These are phyloP conservation scores for Tigriopus japonicus DNA, from an alignment of 1,140 invertebrate species.

Conservation along the genomic window DNA sequence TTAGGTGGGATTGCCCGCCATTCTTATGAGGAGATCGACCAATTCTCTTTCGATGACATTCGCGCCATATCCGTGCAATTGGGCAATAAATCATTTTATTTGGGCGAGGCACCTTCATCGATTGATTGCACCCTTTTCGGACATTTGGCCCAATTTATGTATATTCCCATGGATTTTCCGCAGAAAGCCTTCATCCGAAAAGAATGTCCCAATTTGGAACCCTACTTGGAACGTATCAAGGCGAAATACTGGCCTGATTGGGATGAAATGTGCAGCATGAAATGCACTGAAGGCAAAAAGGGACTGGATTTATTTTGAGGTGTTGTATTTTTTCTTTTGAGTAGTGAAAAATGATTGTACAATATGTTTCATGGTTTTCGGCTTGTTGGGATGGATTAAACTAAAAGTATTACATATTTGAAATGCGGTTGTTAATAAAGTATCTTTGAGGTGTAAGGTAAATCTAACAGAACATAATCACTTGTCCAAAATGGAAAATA, in stretches of 20 bases:
- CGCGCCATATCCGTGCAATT: conserved; percentile 21
- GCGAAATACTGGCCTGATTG: conserved; percentile 20
- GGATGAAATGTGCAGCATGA: conserved; percentile 19
- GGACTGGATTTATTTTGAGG: too few species aligned
- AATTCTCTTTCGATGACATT: conserved; percentile 18
- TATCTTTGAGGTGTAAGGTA: too few species aligned
- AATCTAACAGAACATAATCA: too few species aligned
- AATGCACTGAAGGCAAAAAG: neutral
- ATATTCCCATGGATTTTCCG: conserved; percentile 9
- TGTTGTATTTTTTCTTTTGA: too few species aligned
- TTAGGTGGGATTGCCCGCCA: neutral
- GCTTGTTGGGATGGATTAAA: too few species aligned
- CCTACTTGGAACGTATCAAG: conserved; percentile 19
- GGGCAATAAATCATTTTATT: conserved; percentile 23
- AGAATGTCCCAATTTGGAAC: conserved; percentile 19
- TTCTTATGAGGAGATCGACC: neutral
- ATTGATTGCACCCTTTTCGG: conserved; percentile 19
- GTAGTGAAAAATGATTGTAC: too few species aligned
- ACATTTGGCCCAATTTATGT: conserved; percentile 20
- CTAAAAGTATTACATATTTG: too few species aligned
- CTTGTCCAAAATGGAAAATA: too few species aligned
- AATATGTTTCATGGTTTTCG: too few species aligned
- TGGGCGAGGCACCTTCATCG: conserved; percentile 21
- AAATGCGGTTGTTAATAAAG: too few species aligned
- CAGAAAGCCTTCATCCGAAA: conserved; percentile 11